Conservation (phyloP, 1,140 invertebrate genomes). For the Drosophila novamexicana region DNA sequence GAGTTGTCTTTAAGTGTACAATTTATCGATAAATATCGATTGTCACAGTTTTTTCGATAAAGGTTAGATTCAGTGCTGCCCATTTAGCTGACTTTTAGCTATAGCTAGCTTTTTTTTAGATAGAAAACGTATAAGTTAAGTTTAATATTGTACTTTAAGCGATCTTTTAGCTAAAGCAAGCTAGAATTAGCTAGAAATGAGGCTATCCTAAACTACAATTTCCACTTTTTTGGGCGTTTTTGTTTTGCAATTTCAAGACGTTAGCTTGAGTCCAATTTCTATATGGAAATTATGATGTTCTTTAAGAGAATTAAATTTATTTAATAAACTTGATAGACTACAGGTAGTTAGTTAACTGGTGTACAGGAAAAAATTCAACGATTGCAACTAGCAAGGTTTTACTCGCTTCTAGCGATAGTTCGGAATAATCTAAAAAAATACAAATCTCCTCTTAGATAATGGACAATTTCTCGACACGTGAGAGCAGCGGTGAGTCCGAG, state of each 20-base stretch:
- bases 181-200: background rate
- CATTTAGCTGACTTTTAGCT: too few species aligned
- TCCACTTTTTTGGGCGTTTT: too few species aligned
- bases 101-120: too few species aligned
- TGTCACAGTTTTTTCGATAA: too few species aligned
- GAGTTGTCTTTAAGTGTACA: background rate
- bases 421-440: background rate
- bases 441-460: conserved; percentile 54
- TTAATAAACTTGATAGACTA: conserved; percentile 33
- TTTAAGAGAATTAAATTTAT: conserved; percentile 39
- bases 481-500: conserved; percentile 73
- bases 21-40: background rate
- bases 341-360: conserved; percentile 56
- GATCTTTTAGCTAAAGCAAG: background rate
- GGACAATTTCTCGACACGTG: conserved; percentile 78
- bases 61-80: too few species aligned
- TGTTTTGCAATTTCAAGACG: too few species aligned
- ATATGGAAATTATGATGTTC: background rate
- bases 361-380: conserved; percentile 62
- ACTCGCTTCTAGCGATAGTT: background rate
- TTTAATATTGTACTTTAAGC: background rate
- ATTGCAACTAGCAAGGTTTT: conserved; percentile 47
- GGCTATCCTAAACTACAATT: background rate
- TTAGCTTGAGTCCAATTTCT: too few species aligned
- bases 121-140: background rate